These are phyloP conservation scores for Synanthedon vespiformis DNA, from an alignment of 2,888 invertebrate species.

Conservation along the genomic window DNA sequence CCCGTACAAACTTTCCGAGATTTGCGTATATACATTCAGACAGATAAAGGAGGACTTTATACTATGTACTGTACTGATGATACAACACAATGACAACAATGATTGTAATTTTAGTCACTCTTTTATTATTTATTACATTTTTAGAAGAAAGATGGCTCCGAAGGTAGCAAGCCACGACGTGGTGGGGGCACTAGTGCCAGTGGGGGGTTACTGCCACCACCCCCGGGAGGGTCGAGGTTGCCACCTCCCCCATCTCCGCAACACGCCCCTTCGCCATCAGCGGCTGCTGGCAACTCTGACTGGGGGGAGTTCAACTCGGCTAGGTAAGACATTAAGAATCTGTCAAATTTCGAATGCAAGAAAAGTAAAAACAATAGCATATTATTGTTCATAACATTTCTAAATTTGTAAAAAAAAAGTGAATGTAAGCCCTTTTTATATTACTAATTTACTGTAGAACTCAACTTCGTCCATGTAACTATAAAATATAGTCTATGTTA, in stretches of 20 bases:
- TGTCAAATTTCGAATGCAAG: no score
- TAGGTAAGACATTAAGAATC: constrained; percentile 37
- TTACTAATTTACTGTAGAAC: no score
- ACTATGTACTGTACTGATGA: neutral
- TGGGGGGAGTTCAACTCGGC: constrained; percentile 88
- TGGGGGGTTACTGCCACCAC: constrained; percentile 83
- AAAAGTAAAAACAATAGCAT: no score
- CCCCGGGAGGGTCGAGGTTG: constrained; percentile 78
- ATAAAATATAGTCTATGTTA: no score
- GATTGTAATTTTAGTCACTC: neutral
- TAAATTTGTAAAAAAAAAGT: no score
- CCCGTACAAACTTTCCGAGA: no score
- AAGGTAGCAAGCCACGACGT: constrained; percentile 75
- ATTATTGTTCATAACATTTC: no score
- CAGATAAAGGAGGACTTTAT: no score
- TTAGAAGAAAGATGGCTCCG: constrained; percentile 90
- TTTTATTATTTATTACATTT: constrained; percentile 7
- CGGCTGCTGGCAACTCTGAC: constrained; percentile 61
- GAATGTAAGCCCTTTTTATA: no score
- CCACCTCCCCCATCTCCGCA: constrained; percentile 85
- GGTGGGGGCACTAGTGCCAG: constrained; percentile 58
- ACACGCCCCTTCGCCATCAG: constrained; percentile 73
- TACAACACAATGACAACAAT: no score
- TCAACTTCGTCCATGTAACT: no score
- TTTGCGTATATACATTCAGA: no score